Evolutionary conservation across 53 echinoderm and acorn worm genomes (phyloP).

Genomic region (Antedon mediterranea): DNA sequence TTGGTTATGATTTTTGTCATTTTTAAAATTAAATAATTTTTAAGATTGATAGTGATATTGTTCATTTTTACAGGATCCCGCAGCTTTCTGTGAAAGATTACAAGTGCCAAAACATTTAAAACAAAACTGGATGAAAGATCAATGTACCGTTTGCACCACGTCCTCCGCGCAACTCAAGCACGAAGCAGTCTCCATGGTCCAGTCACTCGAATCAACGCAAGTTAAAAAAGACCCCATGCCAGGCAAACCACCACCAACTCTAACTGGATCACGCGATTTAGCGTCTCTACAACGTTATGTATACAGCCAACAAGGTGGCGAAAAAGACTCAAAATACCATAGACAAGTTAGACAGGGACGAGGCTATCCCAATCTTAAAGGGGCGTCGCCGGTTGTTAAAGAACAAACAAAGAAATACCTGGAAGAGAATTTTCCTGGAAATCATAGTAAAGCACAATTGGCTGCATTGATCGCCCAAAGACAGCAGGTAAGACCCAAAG

Average conservation of each 20-base stretch:
- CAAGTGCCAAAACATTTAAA: slow-evolving; percentile 60
- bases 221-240: slow-evolving; percentile 38
- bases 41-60: background rate
- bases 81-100: slow-evolving; percentile 67
- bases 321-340: slow-evolving; percentile 11
- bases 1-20: too few species aligned
- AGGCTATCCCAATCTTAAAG: background rate
- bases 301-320: slow-evolving; percentile 61
- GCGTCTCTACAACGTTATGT: slow-evolving; percentile 80
- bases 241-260: slow-evolving; percentile 49
- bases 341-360: slow-evolving; percentile 35
- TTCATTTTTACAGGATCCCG: slow-evolving; percentile 46
- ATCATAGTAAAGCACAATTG: background rate
- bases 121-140: slow-evolving; percentile 71
- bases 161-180: slow-evolving; percentile 74
- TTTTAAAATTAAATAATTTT: too few species aligned
- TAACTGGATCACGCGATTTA: slow-evolving; percentile 70
- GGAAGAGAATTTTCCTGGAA: background rate
- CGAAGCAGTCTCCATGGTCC: slow-evolving; percentile 89
- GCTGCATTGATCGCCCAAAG: background rate
- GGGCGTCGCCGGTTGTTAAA: background rate
- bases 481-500: background rate
- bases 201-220: slow-evolving; percentile 77
- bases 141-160: slow-evolving; percentile 79
- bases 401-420: background rate